phyloP scores from a whole-genome alignment of 2,797 vertebrate genomes.

The Euthynnus affinis region DNA sequence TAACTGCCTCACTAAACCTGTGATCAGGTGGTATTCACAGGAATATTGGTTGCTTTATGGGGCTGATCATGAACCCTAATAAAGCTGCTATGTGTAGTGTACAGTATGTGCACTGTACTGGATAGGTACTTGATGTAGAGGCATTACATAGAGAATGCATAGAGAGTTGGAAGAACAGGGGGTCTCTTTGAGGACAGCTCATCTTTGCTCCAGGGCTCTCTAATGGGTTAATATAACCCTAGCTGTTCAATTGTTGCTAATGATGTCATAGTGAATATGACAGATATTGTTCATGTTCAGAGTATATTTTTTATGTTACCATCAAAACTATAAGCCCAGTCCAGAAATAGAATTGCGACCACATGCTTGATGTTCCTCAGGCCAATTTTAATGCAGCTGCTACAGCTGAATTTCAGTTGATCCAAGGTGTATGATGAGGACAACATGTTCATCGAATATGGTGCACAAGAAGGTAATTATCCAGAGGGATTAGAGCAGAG shows the following conservation, averaged over 20 bases:
- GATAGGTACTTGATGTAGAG: not conserved
- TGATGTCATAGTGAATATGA: not conserved
- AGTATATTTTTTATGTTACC: not conserved
- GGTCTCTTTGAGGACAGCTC: too few relatives aligned
- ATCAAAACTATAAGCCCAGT: not conserved
- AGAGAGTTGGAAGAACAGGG: not conserved
- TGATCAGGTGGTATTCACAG: slow-evolving; percentile 2
- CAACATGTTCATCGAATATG: slow-evolving; percentile 13
- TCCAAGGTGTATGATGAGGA: slow-evolving; percentile 44
- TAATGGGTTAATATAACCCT: not conserved
- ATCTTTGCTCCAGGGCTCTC: not conserved
- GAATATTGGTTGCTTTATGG: slow-evolving; percentile 7
- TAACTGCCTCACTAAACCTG: slow-evolving; percentile 1
- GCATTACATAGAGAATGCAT: not conserved
- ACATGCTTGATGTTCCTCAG: not conserved
- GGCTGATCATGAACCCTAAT: not conserved
- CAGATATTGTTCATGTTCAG: not conserved
- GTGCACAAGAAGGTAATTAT: slow-evolving; percentile 37
- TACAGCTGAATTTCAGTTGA: slow-evolving; percentile 34
- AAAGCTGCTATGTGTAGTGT: too few relatives aligned
- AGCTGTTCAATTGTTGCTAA: slow-evolving; percentile 2
- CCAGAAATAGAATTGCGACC: not conserved
- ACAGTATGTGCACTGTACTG: not conserved
- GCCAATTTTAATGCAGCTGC: slow-evolving; percentile 6
- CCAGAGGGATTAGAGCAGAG: slow-evolving; percentile 51